These are phyloP conservation scores for Triops longicaudatus DNA, from an alignment of 1,140 invertebrate species.

Conservation along the genomic window DNA sequence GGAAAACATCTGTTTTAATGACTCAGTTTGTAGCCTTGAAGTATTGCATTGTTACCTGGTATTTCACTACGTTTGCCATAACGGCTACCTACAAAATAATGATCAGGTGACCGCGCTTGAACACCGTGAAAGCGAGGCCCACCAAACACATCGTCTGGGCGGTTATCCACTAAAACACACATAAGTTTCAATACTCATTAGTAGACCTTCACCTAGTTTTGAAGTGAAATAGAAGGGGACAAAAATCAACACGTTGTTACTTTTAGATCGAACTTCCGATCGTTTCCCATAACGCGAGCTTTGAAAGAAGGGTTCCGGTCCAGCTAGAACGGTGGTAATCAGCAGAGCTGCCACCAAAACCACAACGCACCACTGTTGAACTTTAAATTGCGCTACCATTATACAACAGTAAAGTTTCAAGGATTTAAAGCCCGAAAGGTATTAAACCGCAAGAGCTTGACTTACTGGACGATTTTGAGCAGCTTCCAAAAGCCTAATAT, in stretches of 20 bases:
- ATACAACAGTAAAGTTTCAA: neutral
- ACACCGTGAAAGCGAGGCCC: slow-evolving; percentile 23
- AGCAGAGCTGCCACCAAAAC: slow-evolving; percentile 21
- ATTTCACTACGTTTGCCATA: slow-evolving; percentile 28
- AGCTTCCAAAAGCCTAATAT: slow-evolving; percentile 6
- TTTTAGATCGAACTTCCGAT: slow-evolving; percentile 18
- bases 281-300: slow-evolving; percentile 25
- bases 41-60: slow-evolving; percentile 17
- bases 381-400: neutral
- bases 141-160: slow-evolving; percentile 25
- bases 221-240: neutral
- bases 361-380: slow-evolving; percentile 16
- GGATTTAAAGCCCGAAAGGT: neutral
- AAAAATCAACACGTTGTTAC: neutral
- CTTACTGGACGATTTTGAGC: neutral
- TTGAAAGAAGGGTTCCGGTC: slow-evolving; percentile 24
- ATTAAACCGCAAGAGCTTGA: neutral
- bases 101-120: slow-evolving; percentile 23
- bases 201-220: slow-evolving; percentile 13
- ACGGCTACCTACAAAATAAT: slow-evolving; percentile 24
- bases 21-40: neutral
- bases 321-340: slow-evolving; percentile 17
- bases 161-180: slow-evolving; percentile 21
- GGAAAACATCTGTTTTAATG: neutral
- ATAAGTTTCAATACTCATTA: neutral